A percentile compares a stretch with the other conserved stretches of the same genome.
Conservation (phyloP, 2,113 vertebrate genomes). For the Climacteris rufus region DNA sequence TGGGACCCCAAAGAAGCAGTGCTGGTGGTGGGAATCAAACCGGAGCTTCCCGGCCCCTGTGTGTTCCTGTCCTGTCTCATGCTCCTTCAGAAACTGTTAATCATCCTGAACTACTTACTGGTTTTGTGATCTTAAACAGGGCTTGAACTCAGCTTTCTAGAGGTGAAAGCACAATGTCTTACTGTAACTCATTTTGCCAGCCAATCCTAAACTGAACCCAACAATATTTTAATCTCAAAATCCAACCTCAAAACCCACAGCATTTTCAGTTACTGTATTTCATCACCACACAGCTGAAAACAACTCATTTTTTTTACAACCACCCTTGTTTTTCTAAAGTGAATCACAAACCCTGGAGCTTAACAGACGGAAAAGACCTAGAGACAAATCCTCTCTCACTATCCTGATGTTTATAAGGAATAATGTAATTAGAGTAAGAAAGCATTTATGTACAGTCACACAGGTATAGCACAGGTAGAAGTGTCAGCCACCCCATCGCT, state of each 20-base stretch:
- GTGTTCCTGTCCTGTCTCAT: not conserved
- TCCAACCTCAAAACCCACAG: constrained; percentile 71
- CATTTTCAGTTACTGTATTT: constrained; percentile 68
- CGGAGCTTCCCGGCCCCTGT: rapidly evolving
- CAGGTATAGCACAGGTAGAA: not conserved
- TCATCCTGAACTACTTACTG: constrained; percentile 37
- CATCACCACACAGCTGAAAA: constrained; percentile 60
- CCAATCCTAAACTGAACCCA: constrained; percentile 43
- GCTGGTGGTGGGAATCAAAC: not conserved
- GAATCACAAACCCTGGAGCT: constrained; percentile 54
- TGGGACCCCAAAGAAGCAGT: rapidly evolving
- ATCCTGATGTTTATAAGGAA: not conserved
- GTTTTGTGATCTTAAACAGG: constrained; percentile 51
- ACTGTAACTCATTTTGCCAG: constrained; percentile 54
- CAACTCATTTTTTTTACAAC: constrained; percentile 40
- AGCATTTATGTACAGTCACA: not conserved
- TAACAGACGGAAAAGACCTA: constrained; percentile 31
- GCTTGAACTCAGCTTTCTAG: constrained; percentile 50
- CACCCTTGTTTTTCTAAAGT: constrained; percentile 52
- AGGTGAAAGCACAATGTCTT: constrained; percentile 60
- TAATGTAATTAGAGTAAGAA: not conserved
- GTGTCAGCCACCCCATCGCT: not conserved
- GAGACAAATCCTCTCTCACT: not conserved
- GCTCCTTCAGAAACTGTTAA: constrained; percentile 17
- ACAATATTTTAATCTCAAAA: constrained; percentile 69